Evolutionary conservation across 2,888 invertebrate genomes (phyloP), one percentile per base, ranked within the genome.

Genomic region (Ceraclea dissimilis): DNA sequence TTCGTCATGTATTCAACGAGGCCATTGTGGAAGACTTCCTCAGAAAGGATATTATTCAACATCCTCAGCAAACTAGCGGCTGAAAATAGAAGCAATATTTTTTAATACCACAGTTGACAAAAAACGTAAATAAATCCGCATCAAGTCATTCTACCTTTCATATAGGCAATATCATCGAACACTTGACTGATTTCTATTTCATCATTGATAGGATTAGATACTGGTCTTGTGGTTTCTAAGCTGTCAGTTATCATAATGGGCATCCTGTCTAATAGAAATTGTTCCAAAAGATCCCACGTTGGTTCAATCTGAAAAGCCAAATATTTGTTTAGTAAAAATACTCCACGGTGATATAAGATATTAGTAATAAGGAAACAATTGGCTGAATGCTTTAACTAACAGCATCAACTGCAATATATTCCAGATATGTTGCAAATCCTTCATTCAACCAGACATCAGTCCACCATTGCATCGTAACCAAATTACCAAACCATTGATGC

Each of bases 401-500:
- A 57, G 73, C 71, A 60, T 77, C 71, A 10, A 79, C 76, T 0
- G 79, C 78, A 1, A 79, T 70, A 65, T 79, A 79, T 58, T 80
- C 78, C 64, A 80, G 73, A 63, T 81, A 81, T 0, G 79, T 79
- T 1, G 89, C 87, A 67, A 90, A 88, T 0, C 89, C 89, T 70
- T 86, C 86, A 63, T 84, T 85, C 13, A 87, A 72, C 86, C 86
- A 87, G 4, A 82, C 70, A 62, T 82, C 81, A n/a, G 79, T 79
- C 86, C 86, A 86, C 84, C 85, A 85, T 16, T 73, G 70, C 72
- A 83, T 82, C 1, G 85, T 84, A 57, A 86, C 84, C 13, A 85
- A 71, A 72, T 85, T 82, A 1, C 87, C 87, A 68, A 86, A 86
- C 86, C 87, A 87, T 73, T 85, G 87, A 67, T 88, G 89, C 0